Evolutionary conservation across 2,113 vertebrate genomes (phyloP), one percentile per base, ranked within the genome.

Genomic region (Polypterus bichir): DNA sequence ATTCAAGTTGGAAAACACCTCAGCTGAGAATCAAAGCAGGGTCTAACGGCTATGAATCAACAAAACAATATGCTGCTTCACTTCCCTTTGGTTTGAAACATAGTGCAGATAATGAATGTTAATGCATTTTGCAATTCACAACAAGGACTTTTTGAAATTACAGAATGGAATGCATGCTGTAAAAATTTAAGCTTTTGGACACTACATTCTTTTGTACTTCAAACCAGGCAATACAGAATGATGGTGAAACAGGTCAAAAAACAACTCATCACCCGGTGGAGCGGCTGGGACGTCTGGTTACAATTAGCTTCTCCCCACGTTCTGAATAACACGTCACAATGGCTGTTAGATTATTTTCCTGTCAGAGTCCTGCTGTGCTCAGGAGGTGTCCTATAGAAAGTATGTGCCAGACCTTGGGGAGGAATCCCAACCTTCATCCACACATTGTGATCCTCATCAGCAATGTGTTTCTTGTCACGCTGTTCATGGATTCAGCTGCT

Each of bases 281-380:
- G 74, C 68, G 79, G 86, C 81, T 88, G 73, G 65, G 79, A 76
- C 73, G 82, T 91, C 86, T 93, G 91, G 76, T 90, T 88, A 79
- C 75, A 86, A 91, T 94, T 89, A 92, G 61, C 57, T 77, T 78
- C 75, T 85, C 65, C 64, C 73, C 74, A 80, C 75, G 64, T 88
- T 87, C 81, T 85, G 78, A 70, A 79, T 77, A 81, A 75, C 67
- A 61, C 67, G 76, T 85, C 80, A 74, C 74, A 70, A 72, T 82
- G 76, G 76, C 76, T 86, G 78, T 52, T 69, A 71, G 78, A 86
- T 81, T 81, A 83, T 84, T 87, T 86, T 65, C 78, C 82, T 85
- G 86, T 86, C 79, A 81, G 76, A 77, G 82, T 77, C 89, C 85
- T 80, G 80, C 88, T 79, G 85, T 74, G 85, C 83, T 76, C 83